A percentile compares a stretch with the other conserved stretches of the same genome.
Conservation (phyloP, 2,888 invertebrate genomes). For the Odontocolon sp. region DNA sequence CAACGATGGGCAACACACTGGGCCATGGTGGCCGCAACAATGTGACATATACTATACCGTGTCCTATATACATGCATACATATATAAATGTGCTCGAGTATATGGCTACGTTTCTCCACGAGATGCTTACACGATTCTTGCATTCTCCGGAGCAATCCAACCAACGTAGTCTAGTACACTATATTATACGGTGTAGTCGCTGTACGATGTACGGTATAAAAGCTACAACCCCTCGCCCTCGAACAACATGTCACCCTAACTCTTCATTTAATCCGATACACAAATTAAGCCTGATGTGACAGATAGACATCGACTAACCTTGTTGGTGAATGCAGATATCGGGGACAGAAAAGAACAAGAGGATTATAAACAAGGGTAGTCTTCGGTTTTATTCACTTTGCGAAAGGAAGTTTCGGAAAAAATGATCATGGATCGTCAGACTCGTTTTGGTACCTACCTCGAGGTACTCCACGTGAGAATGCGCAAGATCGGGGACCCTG, state of each 20-base stretch:
- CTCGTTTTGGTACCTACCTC: conserved; percentile 23
- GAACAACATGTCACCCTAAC: neutral
- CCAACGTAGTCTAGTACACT: neutral
- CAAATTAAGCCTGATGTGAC: conserved; percentile 12
- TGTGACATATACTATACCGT: neutral
- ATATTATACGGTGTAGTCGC: neutral
- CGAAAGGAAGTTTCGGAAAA: conserved; percentile 3
- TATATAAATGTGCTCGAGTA: no score
- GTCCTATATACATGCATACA: no score
- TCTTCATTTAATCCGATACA: conserved; percentile 16
- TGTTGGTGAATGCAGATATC: neutral
- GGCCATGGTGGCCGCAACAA: neutral
- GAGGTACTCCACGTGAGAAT: conserved; percentile 24
- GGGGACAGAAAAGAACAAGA: neutral
- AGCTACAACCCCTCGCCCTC: neutral
- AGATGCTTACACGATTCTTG: conserved; percentile 10
- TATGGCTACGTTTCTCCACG: no score
- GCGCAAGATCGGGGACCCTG: conserved; percentile 26
- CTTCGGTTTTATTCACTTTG: neutral
- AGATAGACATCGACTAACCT: neutral
- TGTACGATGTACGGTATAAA: neutral
- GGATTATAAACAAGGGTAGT: neutral
- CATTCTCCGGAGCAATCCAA: neutral
- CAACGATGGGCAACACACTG: neutral
- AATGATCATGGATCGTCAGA: conserved; percentile 27